Evolutionary conservation across 2,797 vertebrate species (phyloP).

Genomic region (Lepus townsendii): DNA sequence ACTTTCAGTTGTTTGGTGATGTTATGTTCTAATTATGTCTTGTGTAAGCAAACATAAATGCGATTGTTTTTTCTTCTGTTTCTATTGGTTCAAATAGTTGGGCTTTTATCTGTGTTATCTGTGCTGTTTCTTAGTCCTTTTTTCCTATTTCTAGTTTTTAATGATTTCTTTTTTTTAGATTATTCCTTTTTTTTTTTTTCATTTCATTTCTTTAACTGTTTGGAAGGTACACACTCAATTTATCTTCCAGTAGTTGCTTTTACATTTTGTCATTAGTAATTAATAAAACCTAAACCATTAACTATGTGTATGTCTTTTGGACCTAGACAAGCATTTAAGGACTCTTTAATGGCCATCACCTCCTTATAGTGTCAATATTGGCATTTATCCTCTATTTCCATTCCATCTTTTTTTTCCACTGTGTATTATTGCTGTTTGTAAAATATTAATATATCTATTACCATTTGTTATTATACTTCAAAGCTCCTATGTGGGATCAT

Average conservation of each 20-base stretch:
- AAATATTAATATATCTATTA: not conserved
- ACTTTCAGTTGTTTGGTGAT: not conserved
- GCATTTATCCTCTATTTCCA: not conserved
- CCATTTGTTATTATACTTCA: not conserved
- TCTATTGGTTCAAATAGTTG: not conserved
- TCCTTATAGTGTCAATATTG: not conserved
- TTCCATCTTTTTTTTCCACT: not conserved
- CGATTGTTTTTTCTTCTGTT: not conserved
- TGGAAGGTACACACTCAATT: not conserved
- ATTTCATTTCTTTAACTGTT: not conserved
- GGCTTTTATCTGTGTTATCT: not conserved
- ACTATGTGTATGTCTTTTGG: not conserved
- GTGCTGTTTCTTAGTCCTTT: not conserved
- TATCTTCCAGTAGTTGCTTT: not conserved
- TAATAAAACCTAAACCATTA: not conserved
- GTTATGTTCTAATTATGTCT: not conserved
- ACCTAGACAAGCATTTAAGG: not conserved
- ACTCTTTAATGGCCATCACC: not conserved
- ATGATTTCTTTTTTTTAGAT: not conserved
- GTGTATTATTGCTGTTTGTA: not conserved
- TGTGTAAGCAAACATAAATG: not conserved
- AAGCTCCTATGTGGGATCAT: not conserved
- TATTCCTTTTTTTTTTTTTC: not conserved
- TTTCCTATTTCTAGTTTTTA: not conserved
- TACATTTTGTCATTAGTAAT: not conserved